These are phyloP conservation scores for Chaenocephalus aceratus DNA, from an alignment of 2,113 vertebrate species.

Conservation along the genomic window DNA sequence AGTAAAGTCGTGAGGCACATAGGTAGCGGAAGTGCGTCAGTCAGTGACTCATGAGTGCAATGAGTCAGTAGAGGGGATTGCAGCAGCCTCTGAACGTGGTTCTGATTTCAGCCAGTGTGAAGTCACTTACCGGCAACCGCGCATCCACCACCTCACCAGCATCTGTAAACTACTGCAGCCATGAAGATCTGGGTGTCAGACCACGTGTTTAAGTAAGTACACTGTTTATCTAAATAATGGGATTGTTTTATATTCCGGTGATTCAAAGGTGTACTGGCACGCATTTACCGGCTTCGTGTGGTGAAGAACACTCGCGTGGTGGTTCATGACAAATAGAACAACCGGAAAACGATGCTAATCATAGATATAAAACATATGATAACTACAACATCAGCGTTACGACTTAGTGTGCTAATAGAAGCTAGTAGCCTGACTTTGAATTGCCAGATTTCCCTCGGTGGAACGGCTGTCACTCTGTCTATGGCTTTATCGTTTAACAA, in stretches of 20 bases:
- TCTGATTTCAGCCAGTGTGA: slow-evolving; percentile 27
- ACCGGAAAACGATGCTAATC: background rate
- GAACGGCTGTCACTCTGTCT: background rate
- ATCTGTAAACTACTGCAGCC: background rate
- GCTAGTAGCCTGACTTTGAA: background rate
- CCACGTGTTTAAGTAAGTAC: slow-evolving; percentile 84
- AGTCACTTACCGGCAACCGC: slow-evolving; percentile 14
- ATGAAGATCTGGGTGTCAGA: slow-evolving; percentile 88
- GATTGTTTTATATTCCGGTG: background rate
- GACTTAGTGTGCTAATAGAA: background rate
- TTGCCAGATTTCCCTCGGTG: background rate
- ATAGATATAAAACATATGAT: background rate
- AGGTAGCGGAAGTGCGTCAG: slow-evolving; percentile 58
- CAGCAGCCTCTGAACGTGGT: slow-evolving; percentile 8
- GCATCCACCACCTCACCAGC: background rate
- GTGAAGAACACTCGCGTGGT: background rate
- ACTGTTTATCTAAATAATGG: rapidly evolving
- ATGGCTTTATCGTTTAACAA: background rate
- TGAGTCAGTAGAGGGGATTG: slow-evolving; percentile 34
- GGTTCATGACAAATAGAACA: background rate
- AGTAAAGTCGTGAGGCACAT: background rate
- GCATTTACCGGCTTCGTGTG: background rate
- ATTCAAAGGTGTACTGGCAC: background rate
- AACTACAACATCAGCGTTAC: background rate
- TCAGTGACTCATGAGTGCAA: slow-evolving; percentile 32